Base-by-base conservation (phyloP, 2,113 vertebrate genomes). In the Misgurnus anguillicaudatus region DNA sequence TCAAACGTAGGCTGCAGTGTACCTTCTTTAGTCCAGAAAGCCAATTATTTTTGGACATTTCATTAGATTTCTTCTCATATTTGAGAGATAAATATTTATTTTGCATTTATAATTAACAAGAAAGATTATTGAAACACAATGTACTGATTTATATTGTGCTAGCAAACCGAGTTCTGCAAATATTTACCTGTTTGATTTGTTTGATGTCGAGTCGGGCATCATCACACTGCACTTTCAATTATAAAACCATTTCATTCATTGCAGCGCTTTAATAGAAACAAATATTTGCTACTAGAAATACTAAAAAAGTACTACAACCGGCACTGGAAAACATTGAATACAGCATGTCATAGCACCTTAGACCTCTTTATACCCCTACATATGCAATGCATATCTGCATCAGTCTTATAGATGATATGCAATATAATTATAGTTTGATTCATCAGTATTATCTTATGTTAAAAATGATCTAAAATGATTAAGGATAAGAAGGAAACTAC, bases 81-180 rank as follows among this genome's bases (percentile, higher is more conserved):
- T 10, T 51, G 9, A 51, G 13, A 51, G 47, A 13, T 16, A 51
- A 51, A 51, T 51, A 13, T 51, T 51, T 51, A 10, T 51, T 71
- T 0, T 11, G 39, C 13, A 39, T 8, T 57, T 51, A 10, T 39
- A 36, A 10, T 55, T 55, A 16, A 38, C 8, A 57, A 9, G 14
- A n/a, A 16, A 71, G 51, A 39, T 72, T 39, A 39, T 71, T 41
- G 48, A 57, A 51, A 51, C 51, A 72, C 69, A 72, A 72, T 51
- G 19, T 57, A 31, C 53, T 41, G 53, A 72, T 72, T 72, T 36
- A 31, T 68, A 68, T 19, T 31, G 45, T 68, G 66, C 19, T 16
- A 48, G 31, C 6, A 68, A 6, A 42, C 19, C 9, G 45, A 69
- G 4, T 51, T 51, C 21, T 13, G 41, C 41, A 36, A 17, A 24